Conservation (phyloP, 2,888 invertebrate species). For the Carterocephalus palaemon region DNA sequence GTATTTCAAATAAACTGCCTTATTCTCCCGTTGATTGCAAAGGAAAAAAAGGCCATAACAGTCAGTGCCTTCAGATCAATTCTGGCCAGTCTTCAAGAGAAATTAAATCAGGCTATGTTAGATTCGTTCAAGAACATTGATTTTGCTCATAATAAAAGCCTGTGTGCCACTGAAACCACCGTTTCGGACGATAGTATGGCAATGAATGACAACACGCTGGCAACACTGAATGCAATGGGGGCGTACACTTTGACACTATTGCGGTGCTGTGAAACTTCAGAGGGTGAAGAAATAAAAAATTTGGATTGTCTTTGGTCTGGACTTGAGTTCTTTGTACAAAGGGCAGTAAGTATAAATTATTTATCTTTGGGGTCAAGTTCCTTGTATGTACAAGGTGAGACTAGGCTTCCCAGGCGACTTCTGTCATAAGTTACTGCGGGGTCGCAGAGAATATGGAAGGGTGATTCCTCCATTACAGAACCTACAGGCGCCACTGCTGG, state of each 20-base stretch:
- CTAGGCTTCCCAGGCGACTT: too few species aligned
- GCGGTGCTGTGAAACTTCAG: constrained; percentile 62
- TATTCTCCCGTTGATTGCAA: constrained; percentile 61
- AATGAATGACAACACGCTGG: constrained; percentile 46
- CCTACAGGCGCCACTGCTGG: too few species aligned
- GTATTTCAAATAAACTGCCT: constrained; percentile 65
- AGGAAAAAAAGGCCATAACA: constrained; percentile 62
- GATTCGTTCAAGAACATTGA: constrained; percentile 60
- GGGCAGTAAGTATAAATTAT: constrained; percentile 56
- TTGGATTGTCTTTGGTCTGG: constrained; percentile 60
- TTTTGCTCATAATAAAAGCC: constrained; percentile 44
- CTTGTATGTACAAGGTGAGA: background rate
- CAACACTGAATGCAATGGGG: constrained; percentile 64
- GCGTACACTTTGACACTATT: constrained; percentile 63
- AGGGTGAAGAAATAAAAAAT: constrained; percentile 54
- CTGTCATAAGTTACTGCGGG: too few species aligned
- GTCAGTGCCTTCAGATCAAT: constrained; percentile 59
- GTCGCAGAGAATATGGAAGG: too few species aligned
- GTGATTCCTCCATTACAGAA: too few species aligned
- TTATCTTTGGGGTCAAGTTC: background rate
- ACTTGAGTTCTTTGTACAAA: constrained; percentile 57
- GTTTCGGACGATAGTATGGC: constrained; percentile 51
- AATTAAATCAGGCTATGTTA: constrained; percentile 55
- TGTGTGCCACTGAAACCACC: constrained; percentile 35
- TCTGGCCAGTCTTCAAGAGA: constrained; percentile 64